Conservation (phyloP, 1,140 invertebrate genomes). For the Cydia strobilella region DNA sequence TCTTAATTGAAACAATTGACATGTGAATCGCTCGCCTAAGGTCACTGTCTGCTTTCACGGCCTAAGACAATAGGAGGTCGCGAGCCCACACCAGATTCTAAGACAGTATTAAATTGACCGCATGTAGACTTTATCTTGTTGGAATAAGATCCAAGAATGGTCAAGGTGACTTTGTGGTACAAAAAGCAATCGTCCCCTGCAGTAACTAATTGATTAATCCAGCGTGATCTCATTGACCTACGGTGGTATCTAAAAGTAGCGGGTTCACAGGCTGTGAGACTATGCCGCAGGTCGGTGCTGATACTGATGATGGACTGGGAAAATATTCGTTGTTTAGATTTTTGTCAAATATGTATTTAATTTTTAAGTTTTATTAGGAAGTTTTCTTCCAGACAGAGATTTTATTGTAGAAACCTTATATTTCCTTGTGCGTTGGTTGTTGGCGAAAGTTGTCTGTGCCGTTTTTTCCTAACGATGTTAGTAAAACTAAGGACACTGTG, state of each 20-base stretch:
- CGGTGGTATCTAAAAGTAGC: background rate
- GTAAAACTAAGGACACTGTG: background rate
- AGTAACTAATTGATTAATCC: conserved; percentile 25
- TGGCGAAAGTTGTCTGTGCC: too few species aligned
- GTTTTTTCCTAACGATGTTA: too few species aligned
- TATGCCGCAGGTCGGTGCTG: background rate
- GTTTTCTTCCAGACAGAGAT: too few species aligned
- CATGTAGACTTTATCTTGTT: background rate
- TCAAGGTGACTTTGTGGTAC: background rate
- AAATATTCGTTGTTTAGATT: too few species aligned
- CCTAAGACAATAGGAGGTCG: conserved; percentile 21
- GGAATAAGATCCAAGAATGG: background rate
- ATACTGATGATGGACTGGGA: background rate
- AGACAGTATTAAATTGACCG: background rate
- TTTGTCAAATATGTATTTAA: too few species aligned
- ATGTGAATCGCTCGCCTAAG: background rate
- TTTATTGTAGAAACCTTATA: too few species aligned
- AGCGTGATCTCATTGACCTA: conserved; percentile 28
- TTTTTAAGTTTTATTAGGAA: too few species aligned
- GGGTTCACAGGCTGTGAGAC: background rate
- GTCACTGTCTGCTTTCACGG: conserved; percentile 13
- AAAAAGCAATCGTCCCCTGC: background rate
- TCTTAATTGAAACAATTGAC: conserved; percentile 14
- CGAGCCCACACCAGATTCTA: conserved; percentile 11
- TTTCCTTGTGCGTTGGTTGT: too few species aligned